Conservation (phyloP, 92 coral and sea anemone genomes). For the Metridium senile region DNA sequence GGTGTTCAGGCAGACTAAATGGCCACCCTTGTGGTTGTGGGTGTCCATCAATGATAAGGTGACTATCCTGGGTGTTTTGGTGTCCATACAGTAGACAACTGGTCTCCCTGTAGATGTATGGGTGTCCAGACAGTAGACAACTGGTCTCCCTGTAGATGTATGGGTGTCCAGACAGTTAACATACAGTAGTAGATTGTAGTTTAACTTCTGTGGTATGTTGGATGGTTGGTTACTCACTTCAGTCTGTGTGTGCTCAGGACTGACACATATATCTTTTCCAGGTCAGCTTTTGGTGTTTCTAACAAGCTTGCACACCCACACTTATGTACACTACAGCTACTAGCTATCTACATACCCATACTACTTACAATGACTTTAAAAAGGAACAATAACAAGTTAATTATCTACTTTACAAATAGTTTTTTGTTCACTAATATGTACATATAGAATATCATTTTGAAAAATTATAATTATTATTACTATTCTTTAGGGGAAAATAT, state of each 20-base stretch:
- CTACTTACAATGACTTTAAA: conserved; percentile 31
- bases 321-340: neutral
- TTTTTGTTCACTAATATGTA: neutral
- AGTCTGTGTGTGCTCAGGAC: neutral
- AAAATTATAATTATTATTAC: neutral
- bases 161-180: conserved; percentile 11
- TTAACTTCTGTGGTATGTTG: too few species aligned
- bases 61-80: neutral
- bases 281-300: too few species aligned
- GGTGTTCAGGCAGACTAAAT: neutral
- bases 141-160: neutral
- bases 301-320: neutral
- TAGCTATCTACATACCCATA: conserved; percentile 9
- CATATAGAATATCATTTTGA: neutral
- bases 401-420: conserved; percentile 8
- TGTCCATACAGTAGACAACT: conserved; percentile 6
- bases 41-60: neutral
- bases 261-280: neutral
- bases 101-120: neutral
- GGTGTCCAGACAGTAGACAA: conserved; percentile 12
- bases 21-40: neutral
- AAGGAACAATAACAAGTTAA: neutral
- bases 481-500: neutral
- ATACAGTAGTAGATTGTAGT: neutral
- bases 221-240: neutral